Base-by-base conservation (phyloP, 2,888 invertebrate species). In the Gastracanthus pulcherrimus region DNA sequence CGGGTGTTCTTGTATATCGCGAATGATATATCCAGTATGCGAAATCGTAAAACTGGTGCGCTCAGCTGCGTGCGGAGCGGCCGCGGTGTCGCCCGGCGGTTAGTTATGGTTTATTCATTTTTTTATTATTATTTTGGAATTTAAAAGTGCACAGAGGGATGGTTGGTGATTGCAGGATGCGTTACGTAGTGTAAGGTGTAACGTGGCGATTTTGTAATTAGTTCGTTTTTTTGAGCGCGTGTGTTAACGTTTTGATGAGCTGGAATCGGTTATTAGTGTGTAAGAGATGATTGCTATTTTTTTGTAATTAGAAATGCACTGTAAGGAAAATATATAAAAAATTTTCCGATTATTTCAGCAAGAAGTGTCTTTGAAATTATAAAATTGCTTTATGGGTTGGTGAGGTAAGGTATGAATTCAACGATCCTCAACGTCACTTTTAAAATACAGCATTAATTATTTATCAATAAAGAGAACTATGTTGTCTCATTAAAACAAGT, bases 41-140 rank as follows among this genome's bases (percentile, higher is more conserved):
- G 13, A 45, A 76, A 76, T 76, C 51, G 64, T 71, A 71, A 78
- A 64, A 45, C 13, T 34, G 29, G 26, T 67, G 23, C 69, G 45
- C 29, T 55, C 6, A 26, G 45, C 66, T 11, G 4, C 31, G 5
- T 70, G 4, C 31, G 5, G 62, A 70, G 70, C 62, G 77, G 48
- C 34, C 41, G 41, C 9, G n/a, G n/a, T n/a, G 7, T 23, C 51
- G 1, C 11, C n/a, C n/a, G n/a, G n/a, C n/a, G n/a, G 51, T 55
- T 55, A 55, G 51, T 55, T 55, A 55, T 3, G 51, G 11, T 55
- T 19, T 3, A 2, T 55, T n/a, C 23, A 3, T 9, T 23, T 23
- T 51, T 51, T 51, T 23, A 23, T 23, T 6, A n/a, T n/a, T n/a
- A n/a, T n/a, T 23, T 23, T 51, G 7, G 55, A 55, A 23, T 34